These are phyloP conservation scores for Syngnathus scovelli DNA, from an alignment of 2,113 vertebrate species.

Conservation along the genomic window DNA sequence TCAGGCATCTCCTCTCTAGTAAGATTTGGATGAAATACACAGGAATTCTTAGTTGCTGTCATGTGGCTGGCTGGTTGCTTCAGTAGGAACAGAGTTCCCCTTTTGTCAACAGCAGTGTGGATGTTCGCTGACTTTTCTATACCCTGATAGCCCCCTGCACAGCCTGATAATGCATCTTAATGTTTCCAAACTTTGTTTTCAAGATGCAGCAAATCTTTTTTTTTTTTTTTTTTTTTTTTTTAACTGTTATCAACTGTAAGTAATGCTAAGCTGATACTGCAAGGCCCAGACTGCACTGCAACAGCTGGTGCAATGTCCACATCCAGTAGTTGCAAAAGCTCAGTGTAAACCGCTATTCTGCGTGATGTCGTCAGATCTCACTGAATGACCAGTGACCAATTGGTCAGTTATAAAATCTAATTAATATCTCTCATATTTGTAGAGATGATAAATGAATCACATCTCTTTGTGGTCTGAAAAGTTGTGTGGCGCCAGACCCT, in stretches of 20 bases:
- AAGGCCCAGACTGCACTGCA: not conserved
- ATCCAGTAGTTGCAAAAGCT: not conserved
- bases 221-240: too few relatives aligned
- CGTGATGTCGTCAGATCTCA: not conserved
- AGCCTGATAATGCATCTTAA: not conserved
- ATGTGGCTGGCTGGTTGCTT: not conserved
- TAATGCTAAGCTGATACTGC: not conserved
- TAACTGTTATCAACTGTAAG: not conserved
- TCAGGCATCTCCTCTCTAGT: slow-evolving; percentile 2
- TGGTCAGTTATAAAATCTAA: not conserved
- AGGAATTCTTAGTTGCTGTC: not conserved
- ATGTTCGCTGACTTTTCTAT: not conserved
- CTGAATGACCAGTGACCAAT: too few relatives aligned
- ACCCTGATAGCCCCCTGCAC: not conserved
- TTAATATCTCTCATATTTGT: not conserved
- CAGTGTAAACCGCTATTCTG: not conserved
- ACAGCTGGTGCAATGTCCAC: not conserved
- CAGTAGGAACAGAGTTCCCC: not conserved
- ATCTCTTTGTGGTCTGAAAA: not conserved
- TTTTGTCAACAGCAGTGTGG: not conserved
- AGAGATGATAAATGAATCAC: not conserved
- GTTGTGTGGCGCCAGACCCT: slow-evolving; percentile 7
- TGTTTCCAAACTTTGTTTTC: not conserved
- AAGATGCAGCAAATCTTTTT: not conserved
- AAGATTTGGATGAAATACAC: not conserved